Evolutionary conservation across 2,113 vertebrate genomes (phyloP), one percentile per base, ranked within the genome.

Genomic region (Syngnathus floridae): DNA sequence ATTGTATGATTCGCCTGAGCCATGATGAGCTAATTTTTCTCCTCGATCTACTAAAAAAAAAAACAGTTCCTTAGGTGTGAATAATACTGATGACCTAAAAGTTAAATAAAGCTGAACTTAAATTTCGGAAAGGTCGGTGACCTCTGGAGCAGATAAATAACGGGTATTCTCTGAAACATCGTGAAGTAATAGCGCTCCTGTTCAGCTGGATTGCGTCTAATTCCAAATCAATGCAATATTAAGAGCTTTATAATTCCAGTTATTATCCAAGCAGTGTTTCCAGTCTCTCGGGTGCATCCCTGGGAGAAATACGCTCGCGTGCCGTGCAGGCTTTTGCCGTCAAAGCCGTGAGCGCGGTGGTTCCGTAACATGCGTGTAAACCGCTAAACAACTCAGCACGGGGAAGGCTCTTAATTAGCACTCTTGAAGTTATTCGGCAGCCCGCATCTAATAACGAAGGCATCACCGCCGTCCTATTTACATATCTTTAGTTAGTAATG

Each of bases 361-460:
- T 71, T 69, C 61, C 74, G 71, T 78, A 75, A 74, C 80, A 55
- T 72, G 71, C 62, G 61, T 26, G 62, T 63, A 14, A 75, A 60
- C 65, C 70, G 71, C 66, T 65, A 68, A 75, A 79, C 75, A 83
- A 58, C 72, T 55, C 66, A 75, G 74, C 71, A 70, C 73, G 66
- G 72, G 74, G 73, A 81, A 73, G 74, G 67, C 72, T 82, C 79
- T 86, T 87, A 86, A 88, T 88, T 86, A 86, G 82, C 19, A 21
- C 82, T 84, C 79, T 85, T 81, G 82, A 85, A 87, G 86, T 83
- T 82, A 80, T 86, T 59, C 77, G 48, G 75, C 84, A 85, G 85
- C 86, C 86, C 86, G 86, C 77, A 89, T 88, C 78, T 74, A 75
- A 84, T 88, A 86, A 87, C 83, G 85, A 87, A 86, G 80, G 82